Conservation (phyloP, 2,797 vertebrate species). For the Tarsius wallacei region DNA sequence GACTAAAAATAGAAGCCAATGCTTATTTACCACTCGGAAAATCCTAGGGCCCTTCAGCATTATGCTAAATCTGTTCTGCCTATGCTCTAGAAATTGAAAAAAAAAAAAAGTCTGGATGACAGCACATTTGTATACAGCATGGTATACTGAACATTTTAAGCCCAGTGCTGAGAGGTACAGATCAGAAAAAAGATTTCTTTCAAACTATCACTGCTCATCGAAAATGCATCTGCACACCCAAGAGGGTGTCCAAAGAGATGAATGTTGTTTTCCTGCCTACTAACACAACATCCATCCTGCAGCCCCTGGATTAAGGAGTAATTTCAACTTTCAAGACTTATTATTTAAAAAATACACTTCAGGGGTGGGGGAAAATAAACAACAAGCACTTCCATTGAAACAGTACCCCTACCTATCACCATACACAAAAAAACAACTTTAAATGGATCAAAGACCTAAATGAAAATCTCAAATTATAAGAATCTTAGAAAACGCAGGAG, state of each 20-base stretch:
- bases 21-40: background rate
- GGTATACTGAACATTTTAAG: background rate
- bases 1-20: background rate
- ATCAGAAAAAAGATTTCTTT: background rate
- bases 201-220: background rate
- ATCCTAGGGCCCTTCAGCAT: background rate
- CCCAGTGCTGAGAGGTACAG: background rate
- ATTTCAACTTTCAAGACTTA: background rate
- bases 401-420: too few relatives aligned
- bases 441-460: too few relatives aligned
- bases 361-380: too few relatives aligned
- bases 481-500: too few relatives aligned
- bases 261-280: background rate
- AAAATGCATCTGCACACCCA: background rate
- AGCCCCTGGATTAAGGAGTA: background rate
- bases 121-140: background rate
- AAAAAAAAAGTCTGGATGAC: background rate
- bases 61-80: background rate
- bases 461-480: too few relatives aligned
- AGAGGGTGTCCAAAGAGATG: background rate
- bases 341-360: background rate
- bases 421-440: too few relatives aligned
- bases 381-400: too few relatives aligned
- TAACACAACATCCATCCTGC: background rate
- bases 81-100: background rate